Conservation (phyloP, 2,888 invertebrate species). For the Pantelozetes paolii region DNA sequence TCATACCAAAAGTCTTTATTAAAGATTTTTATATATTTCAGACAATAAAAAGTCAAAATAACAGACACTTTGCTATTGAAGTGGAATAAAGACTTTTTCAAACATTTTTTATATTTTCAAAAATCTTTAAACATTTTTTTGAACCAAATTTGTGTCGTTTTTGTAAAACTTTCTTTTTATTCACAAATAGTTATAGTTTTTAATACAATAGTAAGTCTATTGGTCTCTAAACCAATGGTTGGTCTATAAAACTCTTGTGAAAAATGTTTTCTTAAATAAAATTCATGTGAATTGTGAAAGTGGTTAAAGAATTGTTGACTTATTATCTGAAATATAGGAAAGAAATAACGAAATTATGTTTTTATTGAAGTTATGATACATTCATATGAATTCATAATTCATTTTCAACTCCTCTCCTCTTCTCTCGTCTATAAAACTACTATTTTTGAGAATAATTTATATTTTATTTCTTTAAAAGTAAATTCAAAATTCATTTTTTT, state of each 20-base stretch:
- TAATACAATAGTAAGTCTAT: background rate
- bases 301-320: background rate
- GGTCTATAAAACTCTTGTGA: background rate
- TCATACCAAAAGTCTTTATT: background rate
- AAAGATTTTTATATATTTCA: background rate
- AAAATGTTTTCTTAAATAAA: background rate
- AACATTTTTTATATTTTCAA: background rate
- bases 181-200: background rate
- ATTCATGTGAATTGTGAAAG: constrained; percentile 2
- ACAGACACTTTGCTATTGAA: background rate
- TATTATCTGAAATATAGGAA: background rate
- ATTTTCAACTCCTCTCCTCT: background rate
- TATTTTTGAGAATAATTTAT: constrained; percentile 1
- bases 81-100: background rate
- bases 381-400: too few species aligned
- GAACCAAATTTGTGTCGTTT: too few species aligned
- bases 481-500: constrained; percentile 3
- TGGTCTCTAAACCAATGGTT: background rate
- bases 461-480: constrained; percentile 8
- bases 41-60: background rate
- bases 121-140: too few species aligned
- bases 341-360: too few species aligned
- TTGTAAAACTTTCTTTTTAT: background rate
- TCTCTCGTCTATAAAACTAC: background rate
- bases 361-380: too few species aligned